Evolutionary conservation across 2,888 invertebrate species (phyloP).

Genomic region (Eristalis tenax): DNA sequence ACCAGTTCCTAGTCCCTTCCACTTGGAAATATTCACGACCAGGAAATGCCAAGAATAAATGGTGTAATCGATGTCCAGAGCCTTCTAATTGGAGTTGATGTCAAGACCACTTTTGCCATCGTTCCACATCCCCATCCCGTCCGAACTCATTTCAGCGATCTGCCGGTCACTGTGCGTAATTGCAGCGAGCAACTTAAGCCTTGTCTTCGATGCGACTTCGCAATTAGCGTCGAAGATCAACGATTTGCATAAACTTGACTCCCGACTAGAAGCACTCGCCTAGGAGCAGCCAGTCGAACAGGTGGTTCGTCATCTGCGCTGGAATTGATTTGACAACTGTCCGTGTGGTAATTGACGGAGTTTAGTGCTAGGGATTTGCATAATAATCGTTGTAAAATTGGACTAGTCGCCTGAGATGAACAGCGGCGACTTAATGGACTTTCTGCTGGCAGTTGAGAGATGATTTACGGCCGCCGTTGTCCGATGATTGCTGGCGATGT

Average conservation of each 20-base stretch:
- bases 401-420: neutral
- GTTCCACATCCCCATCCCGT: neutral
- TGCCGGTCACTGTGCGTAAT: neutral
- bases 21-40: neutral
- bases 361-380: slow-evolving; percentile 59
- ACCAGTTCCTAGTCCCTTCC: neutral
- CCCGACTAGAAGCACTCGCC: neutral
- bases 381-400: slow-evolving; percentile 20
- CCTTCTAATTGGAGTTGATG: neutral
- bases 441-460: neutral
- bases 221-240: slow-evolving; percentile 58
- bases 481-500: neutral
- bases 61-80: neutral
- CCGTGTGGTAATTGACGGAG: slow-evolving; percentile 62
- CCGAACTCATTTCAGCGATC: neutral
- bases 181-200: neutral
- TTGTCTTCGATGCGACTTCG: neutral
- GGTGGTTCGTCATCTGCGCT: slow-evolving; percentile 41
- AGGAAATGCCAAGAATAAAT: neutral
- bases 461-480: neutral
- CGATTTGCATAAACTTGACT: slow-evolving; percentile 49
- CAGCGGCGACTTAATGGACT: neutral
- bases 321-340: slow-evolving; percentile 66
- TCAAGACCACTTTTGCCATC: neutral
- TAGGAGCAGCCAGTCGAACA: slow-evolving; percentile 9